Percentiles rank a stretch among this genome's conserved stretches.
These are phyloP conservation scores for Plagiodera versicolora DNA, from an alignment of 2,888 invertebrate species.

Conservation along the genomic window DNA sequence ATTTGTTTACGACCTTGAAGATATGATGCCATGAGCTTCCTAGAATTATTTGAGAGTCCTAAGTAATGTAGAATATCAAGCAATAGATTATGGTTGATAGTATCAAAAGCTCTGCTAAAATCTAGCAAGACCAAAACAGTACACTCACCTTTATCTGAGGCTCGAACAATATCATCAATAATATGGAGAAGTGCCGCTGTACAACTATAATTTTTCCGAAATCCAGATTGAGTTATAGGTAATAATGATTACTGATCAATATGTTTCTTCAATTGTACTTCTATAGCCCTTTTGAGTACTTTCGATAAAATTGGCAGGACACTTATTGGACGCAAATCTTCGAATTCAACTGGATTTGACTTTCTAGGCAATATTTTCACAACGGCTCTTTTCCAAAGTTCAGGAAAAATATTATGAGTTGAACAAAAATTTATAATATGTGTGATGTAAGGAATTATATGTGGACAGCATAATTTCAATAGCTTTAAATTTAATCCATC, in stretches of 20 bases:
- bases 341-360: conserved; percentile 5
- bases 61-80: neutral
- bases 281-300: too few species aligned
- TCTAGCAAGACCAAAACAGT: too few species aligned
- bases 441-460: conserved; percentile 5
- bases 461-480: conserved; percentile 10
- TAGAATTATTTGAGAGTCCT: neutral
- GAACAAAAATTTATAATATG: conserved; percentile 11
- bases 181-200: conserved; percentile 9
- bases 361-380: conserved; percentile 5
- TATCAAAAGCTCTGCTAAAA: conserved; percentile 5
- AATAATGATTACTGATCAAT: conserved; percentile 5
- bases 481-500: conserved; percentile 6
- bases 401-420: conserved; percentile 3
- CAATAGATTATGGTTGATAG: conserved; percentile 3
- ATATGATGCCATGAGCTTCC: too few species aligned
- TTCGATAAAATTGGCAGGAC: conserved; percentile 1
- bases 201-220: conserved; percentile 8
- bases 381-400: conserved; percentile 12
- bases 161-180: conserved; percentile 8
- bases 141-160: conserved; percentile 1
- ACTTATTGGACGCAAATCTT: conserved; percentile 8
- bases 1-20: too few species aligned
- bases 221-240: conserved; percentile 11
- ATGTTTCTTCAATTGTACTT: conserved; percentile 8